Conservation (phyloP, 2,113 vertebrate genomes). For the Eira barbara region DNA sequence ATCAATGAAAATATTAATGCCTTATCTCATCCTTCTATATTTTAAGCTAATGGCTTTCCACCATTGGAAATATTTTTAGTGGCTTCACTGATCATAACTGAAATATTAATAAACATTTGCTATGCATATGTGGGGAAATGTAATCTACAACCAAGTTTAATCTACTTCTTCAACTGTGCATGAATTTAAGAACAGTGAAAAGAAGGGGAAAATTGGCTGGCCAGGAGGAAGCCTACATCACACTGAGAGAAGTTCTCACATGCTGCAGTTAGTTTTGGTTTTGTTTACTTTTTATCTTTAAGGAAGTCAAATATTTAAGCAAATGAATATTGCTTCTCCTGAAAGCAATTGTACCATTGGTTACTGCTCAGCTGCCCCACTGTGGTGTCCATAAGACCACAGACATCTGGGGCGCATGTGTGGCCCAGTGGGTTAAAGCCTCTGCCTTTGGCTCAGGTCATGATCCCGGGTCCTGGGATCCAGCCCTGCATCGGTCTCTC, state of each 20-base stretch:
- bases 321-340: not conserved
- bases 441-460: too few relatives aligned
- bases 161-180: not conserved
- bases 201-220: not conserved
- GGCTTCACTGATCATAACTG: not conserved
- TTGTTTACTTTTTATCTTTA: not conserved
- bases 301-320: not conserved
- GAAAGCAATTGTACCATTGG: not conserved
- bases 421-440: too few relatives aligned
- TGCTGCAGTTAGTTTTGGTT: not conserved
- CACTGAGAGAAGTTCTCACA: not conserved
- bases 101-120: not conserved
- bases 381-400: fast-evolving
- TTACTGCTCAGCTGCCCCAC: not conserved
- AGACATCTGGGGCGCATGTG: too few relatives aligned
- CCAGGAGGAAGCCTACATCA: not conserved
- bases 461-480: too few relatives aligned
- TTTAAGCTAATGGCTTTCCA: not conserved
- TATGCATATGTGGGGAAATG: not conserved
- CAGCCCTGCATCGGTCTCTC: too few relatives aligned
- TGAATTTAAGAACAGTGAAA: not conserved
- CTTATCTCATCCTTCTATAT: not conserved
- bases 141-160: not conserved
- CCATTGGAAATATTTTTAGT: not conserved
- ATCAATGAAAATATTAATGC: not conserved